A percentile compares a stretch with the other conserved stretches of the same genome.
These are phyloP conservation scores for Noctua janthina DNA, from an alignment of 2,888 invertebrate species.

Conservation along the genomic window DNA sequence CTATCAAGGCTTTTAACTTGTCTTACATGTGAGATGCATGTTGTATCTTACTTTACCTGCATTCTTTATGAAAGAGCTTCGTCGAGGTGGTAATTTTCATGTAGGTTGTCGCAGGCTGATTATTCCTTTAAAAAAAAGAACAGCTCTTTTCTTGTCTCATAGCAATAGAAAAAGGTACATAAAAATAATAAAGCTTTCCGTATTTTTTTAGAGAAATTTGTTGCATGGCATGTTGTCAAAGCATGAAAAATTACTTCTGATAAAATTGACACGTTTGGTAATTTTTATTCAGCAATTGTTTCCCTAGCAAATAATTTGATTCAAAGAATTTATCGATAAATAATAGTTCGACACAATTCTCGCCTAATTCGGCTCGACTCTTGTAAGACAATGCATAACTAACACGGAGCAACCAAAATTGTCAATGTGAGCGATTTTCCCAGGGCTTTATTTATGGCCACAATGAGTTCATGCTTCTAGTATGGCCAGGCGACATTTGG, in stretches of 20 bases:
- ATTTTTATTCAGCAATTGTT: neutral
- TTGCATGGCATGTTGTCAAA: neutral
- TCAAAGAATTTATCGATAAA: neutral
- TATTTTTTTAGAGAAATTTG: neutral
- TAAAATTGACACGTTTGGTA: too few relatives aligned
- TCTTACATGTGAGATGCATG: slow-evolving; percentile 13
- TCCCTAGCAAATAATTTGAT: neutral
- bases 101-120: neutral
- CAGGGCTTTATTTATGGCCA: slow-evolving; percentile 34
- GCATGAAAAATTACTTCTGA: neutral
- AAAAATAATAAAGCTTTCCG: neutral
- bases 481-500: slow-evolving; percentile 40
- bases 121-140: neutral
- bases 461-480: slow-evolving; percentile 41
- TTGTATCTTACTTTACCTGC: neutral
- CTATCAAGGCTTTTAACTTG: slow-evolving; percentile 32
- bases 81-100: neutral
- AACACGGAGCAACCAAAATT: slow-evolving; percentile 36
- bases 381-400: slow-evolving; percentile 40
- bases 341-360: slow-evolving; percentile 2
- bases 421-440: slow-evolving; percentile 41
- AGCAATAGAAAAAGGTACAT: neutral
- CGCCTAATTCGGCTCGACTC: slow-evolving; percentile 12
- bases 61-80: neutral
- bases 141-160: neutral